Conservation (phyloP, 2,888 invertebrate genomes). For the Colletes collaris region DNA sequence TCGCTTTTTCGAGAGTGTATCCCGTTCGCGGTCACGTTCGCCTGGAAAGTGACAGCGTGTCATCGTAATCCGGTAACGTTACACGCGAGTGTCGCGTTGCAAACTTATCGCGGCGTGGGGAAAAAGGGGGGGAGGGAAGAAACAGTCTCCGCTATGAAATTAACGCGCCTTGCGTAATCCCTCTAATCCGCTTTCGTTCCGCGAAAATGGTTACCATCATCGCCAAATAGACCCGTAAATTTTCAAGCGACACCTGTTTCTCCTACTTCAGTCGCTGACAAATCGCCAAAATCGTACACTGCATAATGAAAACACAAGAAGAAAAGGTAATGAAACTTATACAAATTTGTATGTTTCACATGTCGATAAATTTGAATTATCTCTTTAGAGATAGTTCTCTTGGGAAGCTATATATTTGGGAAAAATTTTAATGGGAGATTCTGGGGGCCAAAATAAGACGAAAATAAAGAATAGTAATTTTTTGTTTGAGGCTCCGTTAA, state of each 20-base stretch:
- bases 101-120: not conserved
- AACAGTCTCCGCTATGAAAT: constrained; percentile 8
- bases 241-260: constrained; percentile 29
- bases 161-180: constrained; percentile 34
- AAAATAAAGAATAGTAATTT: too few species aligned
- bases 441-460: too few species aligned
- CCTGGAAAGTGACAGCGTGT: constrained; percentile 2
- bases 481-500: too few species aligned
- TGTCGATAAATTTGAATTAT: too few species aligned
- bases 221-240: constrained; percentile 6
- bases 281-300: too few species aligned
- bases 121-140: not conserved
- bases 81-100: constrained; percentile 5
- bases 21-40: not conserved
- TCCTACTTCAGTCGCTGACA: constrained; percentile 13
- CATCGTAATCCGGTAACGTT: constrained; percentile 6
- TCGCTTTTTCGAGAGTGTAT: not conserved
- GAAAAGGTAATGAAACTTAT: too few species aligned
- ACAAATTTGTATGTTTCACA: too few species aligned
- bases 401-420: too few species aligned
- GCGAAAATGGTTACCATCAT: constrained; percentile 23
- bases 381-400: too few species aligned
- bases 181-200: constrained; percentile 31
- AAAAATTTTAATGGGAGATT: too few species aligned
- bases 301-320: too few species aligned